phyloP scores from a whole-genome alignment of 2,113 vertebrate genomes.

The Chitala chitala region DNA sequence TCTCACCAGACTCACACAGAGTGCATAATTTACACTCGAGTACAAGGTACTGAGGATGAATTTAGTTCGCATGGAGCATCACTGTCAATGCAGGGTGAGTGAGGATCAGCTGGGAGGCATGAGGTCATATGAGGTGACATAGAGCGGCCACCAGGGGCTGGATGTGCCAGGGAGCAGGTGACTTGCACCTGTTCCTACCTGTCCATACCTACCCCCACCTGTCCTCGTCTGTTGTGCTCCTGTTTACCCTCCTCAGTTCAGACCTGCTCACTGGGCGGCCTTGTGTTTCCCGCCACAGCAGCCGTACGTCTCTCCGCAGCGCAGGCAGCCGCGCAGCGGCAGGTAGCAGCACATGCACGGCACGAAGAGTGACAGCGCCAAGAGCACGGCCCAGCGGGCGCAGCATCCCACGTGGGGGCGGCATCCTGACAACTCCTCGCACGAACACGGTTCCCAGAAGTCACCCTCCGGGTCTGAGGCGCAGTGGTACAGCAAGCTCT shows the following conservation, averaged over 20 bases:
- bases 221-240: not conserved
- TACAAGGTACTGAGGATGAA: not conserved
- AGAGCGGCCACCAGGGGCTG: not conserved
- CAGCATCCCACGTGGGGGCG: slow-evolving; percentile 74
- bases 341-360: slow-evolving; percentile 95
- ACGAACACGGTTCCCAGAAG: slow-evolving; percentile 90
- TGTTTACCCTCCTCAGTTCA: slow-evolving; percentile 24
- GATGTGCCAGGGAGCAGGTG: not conserved
- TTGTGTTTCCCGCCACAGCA: slow-evolving; percentile 87
- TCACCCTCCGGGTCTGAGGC: slow-evolving; percentile 91
- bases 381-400: slow-evolving; percentile 79
- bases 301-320: slow-evolving; percentile 78
- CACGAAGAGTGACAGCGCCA: slow-evolving; percentile 78
- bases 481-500: slow-evolving; percentile 91
- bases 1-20: not conserved
- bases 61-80: not conserved
- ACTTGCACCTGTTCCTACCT: not conserved
- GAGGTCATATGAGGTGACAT: not conserved
- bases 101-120: not conserved
- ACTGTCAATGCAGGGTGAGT: not conserved
- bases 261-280: slow-evolving; percentile 76
- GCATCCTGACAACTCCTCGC: slow-evolving; percentile 69
- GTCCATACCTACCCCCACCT: slow-evolving; percentile 28
- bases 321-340: slow-evolving; percentile 83
- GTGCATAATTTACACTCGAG: not conserved